A percentile compares a stretch with the other conserved stretches of the same genome.
phyloP scores from a whole-genome alignment of 2,888 invertebrate genomes.

The Drosophila cracens region DNA sequence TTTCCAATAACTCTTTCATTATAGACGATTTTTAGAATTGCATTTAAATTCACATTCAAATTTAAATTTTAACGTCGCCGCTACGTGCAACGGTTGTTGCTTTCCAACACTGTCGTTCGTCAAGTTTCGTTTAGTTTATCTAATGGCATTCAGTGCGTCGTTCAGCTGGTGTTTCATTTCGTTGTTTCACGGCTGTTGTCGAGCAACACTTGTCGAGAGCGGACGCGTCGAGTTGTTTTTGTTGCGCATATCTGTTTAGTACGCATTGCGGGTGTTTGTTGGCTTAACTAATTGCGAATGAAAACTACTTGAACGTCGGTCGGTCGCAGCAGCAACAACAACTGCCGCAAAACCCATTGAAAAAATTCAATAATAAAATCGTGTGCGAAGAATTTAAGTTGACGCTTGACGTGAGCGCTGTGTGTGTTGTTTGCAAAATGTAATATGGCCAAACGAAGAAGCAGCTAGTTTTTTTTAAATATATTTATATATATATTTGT shows the following conservation, averaged over 20 bases:
- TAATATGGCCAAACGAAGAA: conserved; percentile 39
- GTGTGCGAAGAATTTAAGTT: conserved; percentile 43
- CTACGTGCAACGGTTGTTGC: background rate
- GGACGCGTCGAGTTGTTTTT: conserved; percentile 27
- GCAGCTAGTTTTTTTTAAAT: conserved; percentile 27
- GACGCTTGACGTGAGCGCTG: conserved; percentile 17
- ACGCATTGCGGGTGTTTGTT: conserved; percentile 50
- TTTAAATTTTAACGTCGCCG: conserved; percentile 21
- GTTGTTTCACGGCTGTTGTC: conserved; percentile 37
- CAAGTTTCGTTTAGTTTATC: conserved; percentile 25
- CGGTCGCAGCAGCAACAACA: conserved; percentile 16
- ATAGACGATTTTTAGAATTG: background rate
- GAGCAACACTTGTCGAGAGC: conserved; percentile 44
- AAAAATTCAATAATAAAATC: conserved; percentile 44
- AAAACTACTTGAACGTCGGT: conserved; percentile 46
- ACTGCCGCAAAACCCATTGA: conserved; percentile 26
- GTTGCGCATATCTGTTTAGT: conserved; percentile 35
- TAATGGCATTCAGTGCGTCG: conserved; percentile 16
- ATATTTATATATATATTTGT: conserved; percentile 24
- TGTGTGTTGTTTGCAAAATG: conserved; percentile 34
- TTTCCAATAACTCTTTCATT: no score
- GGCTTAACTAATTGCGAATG: conserved; percentile 52
- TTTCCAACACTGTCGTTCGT: conserved; percentile 47
- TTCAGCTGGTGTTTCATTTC: conserved; percentile 34
- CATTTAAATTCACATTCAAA: background rate